Evolutionary conservation across 2,797 vertebrate genomes (phyloP).

Genomic region (Taeniopygia guttata): DNA sequence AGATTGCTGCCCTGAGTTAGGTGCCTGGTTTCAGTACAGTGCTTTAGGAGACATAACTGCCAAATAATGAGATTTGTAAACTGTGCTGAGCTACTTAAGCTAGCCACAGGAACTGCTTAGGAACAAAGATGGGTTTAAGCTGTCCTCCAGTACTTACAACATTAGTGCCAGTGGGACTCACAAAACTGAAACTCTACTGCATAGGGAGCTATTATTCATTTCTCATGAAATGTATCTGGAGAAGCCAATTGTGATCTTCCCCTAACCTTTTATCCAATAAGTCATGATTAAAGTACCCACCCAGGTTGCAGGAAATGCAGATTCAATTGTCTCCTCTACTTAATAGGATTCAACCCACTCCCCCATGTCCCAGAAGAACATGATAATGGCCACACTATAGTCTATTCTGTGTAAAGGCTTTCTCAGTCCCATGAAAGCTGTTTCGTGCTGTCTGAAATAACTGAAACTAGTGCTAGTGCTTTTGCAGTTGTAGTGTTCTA

Average conservation of each 20-base stretch:
- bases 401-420: conserved; percentile 35
- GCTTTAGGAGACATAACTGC: not conserved
- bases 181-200: not conserved
- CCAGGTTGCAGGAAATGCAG: not conserved
- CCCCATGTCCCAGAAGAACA: not conserved
- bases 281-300: conserved; percentile 18
- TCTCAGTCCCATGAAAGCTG: conserved; percentile 45
- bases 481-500: conserved; percentile 14
- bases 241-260: not conserved
- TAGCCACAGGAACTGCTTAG: not conserved
- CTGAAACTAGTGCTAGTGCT: conserved; percentile 39
- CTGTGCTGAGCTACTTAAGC: not conserved
- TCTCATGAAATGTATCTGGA: not conserved
- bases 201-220: not conserved
- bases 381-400: conserved; percentile 22
- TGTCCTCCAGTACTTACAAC: not conserved
- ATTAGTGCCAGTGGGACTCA: not conserved
- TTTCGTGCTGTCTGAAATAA: conserved; percentile 51
- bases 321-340: conserved; percentile 25
- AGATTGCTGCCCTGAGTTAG: not conserved
- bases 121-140: not conserved
- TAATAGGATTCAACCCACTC: conserved; percentile 21
- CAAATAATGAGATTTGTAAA: not conserved
- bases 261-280: conserved; percentile 24
- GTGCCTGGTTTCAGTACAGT: not conserved